Conservation (phyloP, 1,140 invertebrate genomes). For the Drosophila ironensis region DNA sequence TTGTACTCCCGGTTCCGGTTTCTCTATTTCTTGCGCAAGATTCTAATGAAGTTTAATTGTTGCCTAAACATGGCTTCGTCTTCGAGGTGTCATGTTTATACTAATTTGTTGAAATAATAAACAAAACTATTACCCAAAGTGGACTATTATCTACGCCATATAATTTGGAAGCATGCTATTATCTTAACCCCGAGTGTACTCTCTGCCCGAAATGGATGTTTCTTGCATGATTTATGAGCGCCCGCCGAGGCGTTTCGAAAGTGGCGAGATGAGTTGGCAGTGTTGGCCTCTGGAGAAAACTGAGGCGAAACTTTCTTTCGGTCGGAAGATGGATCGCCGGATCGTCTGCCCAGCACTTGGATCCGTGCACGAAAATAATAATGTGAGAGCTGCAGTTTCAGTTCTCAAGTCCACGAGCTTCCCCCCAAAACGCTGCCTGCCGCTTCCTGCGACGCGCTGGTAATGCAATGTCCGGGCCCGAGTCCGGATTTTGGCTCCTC, state of each 20-base stretch:
- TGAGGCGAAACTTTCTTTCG: slow-evolving; percentile 57
- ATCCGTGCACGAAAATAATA: slow-evolving; percentile 33
- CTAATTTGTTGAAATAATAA: no score
- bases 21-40: no score
- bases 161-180: background rate
- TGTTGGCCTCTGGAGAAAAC: slow-evolving; percentile 24
- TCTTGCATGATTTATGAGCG: slow-evolving; percentile 67
- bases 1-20: no score
- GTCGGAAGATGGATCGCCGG: slow-evolving; percentile 61
- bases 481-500: slow-evolving; percentile 19
- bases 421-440: no score
- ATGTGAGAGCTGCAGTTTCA: slow-evolving; percentile 26
- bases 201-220: slow-evolving; percentile 48
- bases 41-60: no score
- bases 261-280: slow-evolving; percentile 38
- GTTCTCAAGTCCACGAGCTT: background rate
- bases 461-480: slow-evolving; percentile 28
- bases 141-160: no score
- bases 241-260: slow-evolving; percentile 59
- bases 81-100: no score
- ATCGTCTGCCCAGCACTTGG: slow-evolving; percentile 40
- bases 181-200: slow-evolving; percentile 2
- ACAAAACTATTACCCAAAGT: no score
- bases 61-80: no score
- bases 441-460: background rate